Evolutionary conservation across 2,797 vertebrate genomes (phyloP), one percentile per base, ranked within the genome.

Genomic region (Halcyon badia): DNA sequence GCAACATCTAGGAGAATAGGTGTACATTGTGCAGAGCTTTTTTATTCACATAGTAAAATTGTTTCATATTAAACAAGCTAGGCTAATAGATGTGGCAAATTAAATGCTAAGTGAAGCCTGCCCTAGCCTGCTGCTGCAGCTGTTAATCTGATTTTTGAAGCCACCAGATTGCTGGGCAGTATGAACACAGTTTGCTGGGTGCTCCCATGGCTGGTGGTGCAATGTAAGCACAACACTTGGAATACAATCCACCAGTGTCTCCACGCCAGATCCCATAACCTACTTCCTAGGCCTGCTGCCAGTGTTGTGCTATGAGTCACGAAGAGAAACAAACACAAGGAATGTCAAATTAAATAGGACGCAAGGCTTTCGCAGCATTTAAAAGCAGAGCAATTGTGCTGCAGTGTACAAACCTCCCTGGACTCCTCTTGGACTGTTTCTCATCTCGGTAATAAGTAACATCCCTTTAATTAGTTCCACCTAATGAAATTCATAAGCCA

Each of bases 391-490:
- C 33, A 44, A n/a, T 97, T 83, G 92, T 72, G 56, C 89, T 41
- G 35, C 31, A 78, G 84, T 30, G 1, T 56, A 49, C 66, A 83
- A 91, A 81, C 80, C 71, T 37, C 80, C 69, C 86, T 61, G 94
- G 95, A 88, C 81, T 94, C 68, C 68, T 87, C 77, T 92, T 83
- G 89, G 95, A 66, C 66, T 61, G 81, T 85, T 84, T 93, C 88
- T 96, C 64, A 54, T 95, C 35, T 87, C 81, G 76, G 84, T 82
- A 80, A 95, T 94, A 95, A 95, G 93, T 51, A 89, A 94, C 69
- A 80, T 93, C 68, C 48, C 91, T 92, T 96, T 96, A 97, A 96
- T 96, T 97, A 97, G 96, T 96, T 97, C 89, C 87, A 94, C 83
- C 65, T 51, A 82, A 95, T 96, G 90, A 96, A 96, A 95, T 95